These are phyloP conservation scores for Maniola jurtina DNA, from an alignment of 1,140 invertebrate species.

Conservation along the genomic window DNA sequence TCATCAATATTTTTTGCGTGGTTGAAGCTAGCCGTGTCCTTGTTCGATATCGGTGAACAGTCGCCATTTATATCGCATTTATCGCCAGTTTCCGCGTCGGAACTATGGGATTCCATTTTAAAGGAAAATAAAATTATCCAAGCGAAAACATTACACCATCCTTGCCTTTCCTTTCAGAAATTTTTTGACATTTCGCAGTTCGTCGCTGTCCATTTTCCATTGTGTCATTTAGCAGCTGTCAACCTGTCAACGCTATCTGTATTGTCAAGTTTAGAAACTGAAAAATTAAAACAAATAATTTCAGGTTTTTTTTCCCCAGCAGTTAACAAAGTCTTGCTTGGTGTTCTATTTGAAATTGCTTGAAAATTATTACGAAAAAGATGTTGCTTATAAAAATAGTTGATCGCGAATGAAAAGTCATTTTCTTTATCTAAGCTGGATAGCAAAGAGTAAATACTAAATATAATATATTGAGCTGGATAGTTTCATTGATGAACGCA, in stretches of 20 bases:
- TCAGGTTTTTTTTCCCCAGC: too few species aligned
- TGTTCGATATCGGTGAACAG: constrained; percentile 52
- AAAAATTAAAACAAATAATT: too few species aligned
- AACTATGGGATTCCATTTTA: constrained; percentile 63
- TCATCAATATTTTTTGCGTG: constrained; percentile 75
- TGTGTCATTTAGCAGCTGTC: not conserved
- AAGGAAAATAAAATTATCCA: constrained; percentile 57
- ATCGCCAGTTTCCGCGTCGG: constrained; percentile 53
- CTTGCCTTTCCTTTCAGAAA: constrained; percentile 26
- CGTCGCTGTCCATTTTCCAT: not conserved
- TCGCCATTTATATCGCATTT: constrained; percentile 64
- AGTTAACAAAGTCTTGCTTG: too few species aligned
- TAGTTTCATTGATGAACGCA: not conserved
- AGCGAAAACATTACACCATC: constrained; percentile 72
- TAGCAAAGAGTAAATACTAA: too few species aligned
- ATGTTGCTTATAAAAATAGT: too few species aligned
- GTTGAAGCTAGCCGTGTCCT: constrained; percentile 53
- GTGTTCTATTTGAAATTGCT: too few species aligned
- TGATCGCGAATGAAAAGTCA: too few species aligned
- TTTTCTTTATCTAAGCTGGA: not conserved
- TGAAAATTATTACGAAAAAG: too few species aligned
- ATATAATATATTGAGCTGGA: too few species aligned
- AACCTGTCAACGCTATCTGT: not conserved
- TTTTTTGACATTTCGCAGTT: not conserved
- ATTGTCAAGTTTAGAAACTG: not conserved